Base-by-base conservation (phyloP, 2,113 vertebrate species). In the Lycaon pictus region DNA sequence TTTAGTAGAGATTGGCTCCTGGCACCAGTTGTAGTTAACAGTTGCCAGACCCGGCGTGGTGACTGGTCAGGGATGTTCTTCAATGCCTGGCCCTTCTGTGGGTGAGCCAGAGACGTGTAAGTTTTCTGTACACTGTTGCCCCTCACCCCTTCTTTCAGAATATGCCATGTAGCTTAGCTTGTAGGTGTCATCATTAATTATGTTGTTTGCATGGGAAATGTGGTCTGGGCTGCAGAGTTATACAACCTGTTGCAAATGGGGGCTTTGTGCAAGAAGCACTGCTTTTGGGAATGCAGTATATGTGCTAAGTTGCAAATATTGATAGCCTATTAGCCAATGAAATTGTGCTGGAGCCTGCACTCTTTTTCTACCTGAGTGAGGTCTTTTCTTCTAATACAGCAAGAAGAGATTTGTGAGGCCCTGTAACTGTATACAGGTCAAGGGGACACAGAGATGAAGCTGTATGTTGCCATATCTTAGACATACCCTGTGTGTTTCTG, bases 91-190 rank as follows among this genome's bases (percentile, higher is more conserved):
- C 6, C 60, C 62, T 76, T n/a, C 82, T 29, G 11, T 35, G 35
- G 43, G n/a, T 35, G 83, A 27, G 37, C 13, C 16, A 0, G n/a
- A 2, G 3, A 5, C 32, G 16, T 5, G 1, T 16, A 17, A 29
- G 37, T 71, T 53, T 63, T 23, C 43, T 8, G 16, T 19, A 7
- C 32, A 5, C 48, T 25, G 15, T 17, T 25, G 5, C 27, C 8
- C 63, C 25, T 20, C 5, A 9, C 35, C 22, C 55, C 17, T 23
- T 51, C 72, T 53, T 13, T 51, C 23, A 53, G 12, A 56, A 37
- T 16, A 0, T 48, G 58, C 15, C 62, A 43, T 43, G 15, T 22
- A 48, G n/a, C 43, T 17, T 71, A 6, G 48, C 32, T 27, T 15
- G n/a, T 32, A 22, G 43, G 12, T 16, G 11, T 56, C n/a, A 32